phyloP scores from a whole-genome alignment of 2,113 vertebrate genomes.

The Silurus meridionalis region DNA sequence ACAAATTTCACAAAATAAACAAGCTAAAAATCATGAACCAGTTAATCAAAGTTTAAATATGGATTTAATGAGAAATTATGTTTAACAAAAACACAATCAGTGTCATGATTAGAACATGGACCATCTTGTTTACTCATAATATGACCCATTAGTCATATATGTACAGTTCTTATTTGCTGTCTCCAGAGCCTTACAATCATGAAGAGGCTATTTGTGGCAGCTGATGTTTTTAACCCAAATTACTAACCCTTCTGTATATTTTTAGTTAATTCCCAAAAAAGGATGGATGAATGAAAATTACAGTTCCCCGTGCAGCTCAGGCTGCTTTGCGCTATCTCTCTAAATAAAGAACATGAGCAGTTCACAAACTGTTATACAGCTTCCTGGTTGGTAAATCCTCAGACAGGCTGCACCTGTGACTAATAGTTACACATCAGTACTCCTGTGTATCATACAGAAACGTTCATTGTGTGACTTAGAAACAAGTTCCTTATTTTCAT shows the following conservation, averaged over 20 bases:
- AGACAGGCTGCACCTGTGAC: conserved; percentile 36
- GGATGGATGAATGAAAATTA: conserved; percentile 1
- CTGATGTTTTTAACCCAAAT: conserved; percentile 4
- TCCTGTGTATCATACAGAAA: conserved; percentile 33
- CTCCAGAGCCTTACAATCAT: neutral
- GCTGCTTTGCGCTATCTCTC: conserved; percentile 11
- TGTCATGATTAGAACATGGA: neutral
- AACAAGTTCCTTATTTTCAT: conserved; percentile 23
- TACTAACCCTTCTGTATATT: conserved; percentile 18
- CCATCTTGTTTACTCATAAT: conserved; percentile 1
- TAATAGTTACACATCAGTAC: conserved; percentile 18
- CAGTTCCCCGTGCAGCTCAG: conserved; percentile 7
- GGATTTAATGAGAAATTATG: neutral
- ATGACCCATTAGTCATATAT: neutral
- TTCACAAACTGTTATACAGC: neutral
- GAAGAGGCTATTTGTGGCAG: conserved; percentile 2
- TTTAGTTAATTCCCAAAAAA: conserved; percentile 25
- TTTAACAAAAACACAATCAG: conserved; percentile 10
- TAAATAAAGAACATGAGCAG: neutral
- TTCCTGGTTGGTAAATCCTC: neutral
- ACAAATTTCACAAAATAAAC: neutral
- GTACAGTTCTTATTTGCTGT: neutral
- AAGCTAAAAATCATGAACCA: neutral
- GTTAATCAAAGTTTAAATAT: neutral
- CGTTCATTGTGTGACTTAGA: conserved; percentile 11